Evolutionary conservation across 2,888 invertebrate species (phyloP).

Genomic region (Globia sparganii): DNA sequence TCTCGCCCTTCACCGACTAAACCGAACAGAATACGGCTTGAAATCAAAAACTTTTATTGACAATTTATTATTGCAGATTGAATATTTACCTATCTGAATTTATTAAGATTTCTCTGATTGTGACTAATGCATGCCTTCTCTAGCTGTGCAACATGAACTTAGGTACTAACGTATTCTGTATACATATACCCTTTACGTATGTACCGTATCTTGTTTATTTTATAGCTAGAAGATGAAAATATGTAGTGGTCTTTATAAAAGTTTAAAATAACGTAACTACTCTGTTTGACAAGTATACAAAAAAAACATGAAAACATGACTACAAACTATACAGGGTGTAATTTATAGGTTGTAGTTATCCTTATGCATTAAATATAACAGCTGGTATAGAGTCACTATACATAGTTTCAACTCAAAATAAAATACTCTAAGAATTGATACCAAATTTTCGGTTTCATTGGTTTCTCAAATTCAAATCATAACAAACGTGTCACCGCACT

Average conservation of each 20-base stretch:
- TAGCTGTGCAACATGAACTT: not conserved
- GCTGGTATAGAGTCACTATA: too few species aligned
- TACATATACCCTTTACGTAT: not conserved
- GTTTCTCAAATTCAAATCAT: too few species aligned
- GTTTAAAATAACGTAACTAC: not conserved
- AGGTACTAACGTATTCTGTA: not conserved
- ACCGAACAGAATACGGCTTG: constrained; percentile 13
- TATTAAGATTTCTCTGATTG: not conserved
- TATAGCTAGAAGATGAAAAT: not conserved
- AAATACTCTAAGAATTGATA: too few species aligned
- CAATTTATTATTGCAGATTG: constrained; percentile 14
- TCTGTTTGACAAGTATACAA: not conserved
- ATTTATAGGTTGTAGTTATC: too few species aligned
- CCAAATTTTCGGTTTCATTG: too few species aligned
- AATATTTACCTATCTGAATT: not conserved
- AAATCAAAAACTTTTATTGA: constrained; percentile 37
- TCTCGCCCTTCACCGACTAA: constrained; percentile 35
- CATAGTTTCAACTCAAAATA: too few species aligned
- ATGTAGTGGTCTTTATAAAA: not conserved
- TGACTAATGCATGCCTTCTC: not conserved
- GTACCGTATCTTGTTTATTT: not conserved
- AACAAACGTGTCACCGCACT: too few species aligned
- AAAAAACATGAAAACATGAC: not conserved
- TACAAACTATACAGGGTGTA: too few species aligned
- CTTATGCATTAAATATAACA: too few species aligned